Evolutionary conservation across 2,113 vertebrate genomes (phyloP).

Genomic region (Rhea pennata): DNA sequence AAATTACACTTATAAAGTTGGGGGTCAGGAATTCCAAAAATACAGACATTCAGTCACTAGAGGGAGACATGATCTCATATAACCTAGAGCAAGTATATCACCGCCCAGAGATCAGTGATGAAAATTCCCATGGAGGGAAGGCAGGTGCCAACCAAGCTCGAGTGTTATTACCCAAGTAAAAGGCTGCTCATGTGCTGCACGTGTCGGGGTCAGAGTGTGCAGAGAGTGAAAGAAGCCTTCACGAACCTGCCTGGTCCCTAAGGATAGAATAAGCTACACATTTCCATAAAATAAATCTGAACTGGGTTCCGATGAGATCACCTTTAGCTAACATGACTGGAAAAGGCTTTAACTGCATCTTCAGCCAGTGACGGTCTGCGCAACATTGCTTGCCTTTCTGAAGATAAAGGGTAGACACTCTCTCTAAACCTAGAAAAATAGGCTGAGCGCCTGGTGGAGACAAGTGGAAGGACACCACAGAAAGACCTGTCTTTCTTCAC

Average conservation of each 20-base stretch:
- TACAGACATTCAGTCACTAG: constrained; percentile 39
- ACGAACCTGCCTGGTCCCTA: background rate
- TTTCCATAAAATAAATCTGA: background rate
- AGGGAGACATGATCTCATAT: constrained; percentile 15
- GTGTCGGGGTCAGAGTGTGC: rapidly evolving
- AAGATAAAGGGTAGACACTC: background rate
- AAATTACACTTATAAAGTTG: background rate
- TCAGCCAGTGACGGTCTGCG: background rate
- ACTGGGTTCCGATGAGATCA: background rate
- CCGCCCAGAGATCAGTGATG: background rate
- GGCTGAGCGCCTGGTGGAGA: background rate
- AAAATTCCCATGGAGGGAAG: background rate
- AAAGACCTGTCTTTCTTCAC: background rate
- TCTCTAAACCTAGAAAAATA: background rate
- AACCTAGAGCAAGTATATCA: background rate
- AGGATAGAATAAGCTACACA: background rate
- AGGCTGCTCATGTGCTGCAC: background rate
- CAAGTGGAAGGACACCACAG: background rate
- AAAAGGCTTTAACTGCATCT: background rate
- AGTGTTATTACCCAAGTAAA: background rate
- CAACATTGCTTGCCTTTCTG: background rate
- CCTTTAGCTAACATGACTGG: background rate
- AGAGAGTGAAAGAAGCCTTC: background rate
- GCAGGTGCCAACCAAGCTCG: background rate
- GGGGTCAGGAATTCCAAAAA: constrained; percentile 13